Percentiles rank a stretch among this genome's conserved stretches.
These are phyloP conservation scores for Sphaerophoria taeniata DNA, from an alignment of 2,888 invertebrate species.

Conservation along the genomic window DNA sequence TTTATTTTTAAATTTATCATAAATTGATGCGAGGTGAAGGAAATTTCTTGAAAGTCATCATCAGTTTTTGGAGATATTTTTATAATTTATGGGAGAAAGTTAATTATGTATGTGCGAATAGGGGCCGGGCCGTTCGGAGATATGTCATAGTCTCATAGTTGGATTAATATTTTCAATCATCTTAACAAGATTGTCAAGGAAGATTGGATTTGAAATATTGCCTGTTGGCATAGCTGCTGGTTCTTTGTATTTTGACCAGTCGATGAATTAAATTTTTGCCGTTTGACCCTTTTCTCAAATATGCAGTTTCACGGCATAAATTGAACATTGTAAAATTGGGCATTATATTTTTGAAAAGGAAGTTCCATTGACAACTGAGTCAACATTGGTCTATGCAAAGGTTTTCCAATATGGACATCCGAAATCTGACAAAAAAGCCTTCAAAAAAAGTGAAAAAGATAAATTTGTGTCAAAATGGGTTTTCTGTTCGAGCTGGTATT, in stretches of 20 bases:
- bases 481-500: too few relatives aligned
- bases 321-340: too few relatives aligned
- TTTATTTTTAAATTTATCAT: constrained; percentile 61
- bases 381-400: too few relatives aligned
- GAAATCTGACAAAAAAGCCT: too few relatives aligned
- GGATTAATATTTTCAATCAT: constrained; percentile 36
- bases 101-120: constrained; percentile 57
- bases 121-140: constrained; percentile 39
- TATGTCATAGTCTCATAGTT: constrained; percentile 20
- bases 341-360: too few relatives aligned
- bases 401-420: too few relatives aligned
- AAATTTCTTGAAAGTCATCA: constrained; percentile 25
- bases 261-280: too few relatives aligned
- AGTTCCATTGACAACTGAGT: too few relatives aligned
- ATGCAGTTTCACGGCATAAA: too few relatives aligned
- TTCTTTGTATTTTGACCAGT: not conserved
- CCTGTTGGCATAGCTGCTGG: constrained; percentile 5
- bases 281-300: too few relatives aligned
- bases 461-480: too few relatives aligned
- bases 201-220: constrained; percentile 24
- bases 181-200: constrained; percentile 40
- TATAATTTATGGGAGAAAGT: constrained; percentile 59
- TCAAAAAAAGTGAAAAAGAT: too few relatives aligned
- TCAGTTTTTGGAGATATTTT: not conserved
- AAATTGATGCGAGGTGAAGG: constrained; percentile 54